Percentiles rank a stretch among this genome's conserved stretches.
Evolutionary conservation across 2,888 invertebrate genomes (phyloP).

Genomic region (Spialia ferax): DNA sequence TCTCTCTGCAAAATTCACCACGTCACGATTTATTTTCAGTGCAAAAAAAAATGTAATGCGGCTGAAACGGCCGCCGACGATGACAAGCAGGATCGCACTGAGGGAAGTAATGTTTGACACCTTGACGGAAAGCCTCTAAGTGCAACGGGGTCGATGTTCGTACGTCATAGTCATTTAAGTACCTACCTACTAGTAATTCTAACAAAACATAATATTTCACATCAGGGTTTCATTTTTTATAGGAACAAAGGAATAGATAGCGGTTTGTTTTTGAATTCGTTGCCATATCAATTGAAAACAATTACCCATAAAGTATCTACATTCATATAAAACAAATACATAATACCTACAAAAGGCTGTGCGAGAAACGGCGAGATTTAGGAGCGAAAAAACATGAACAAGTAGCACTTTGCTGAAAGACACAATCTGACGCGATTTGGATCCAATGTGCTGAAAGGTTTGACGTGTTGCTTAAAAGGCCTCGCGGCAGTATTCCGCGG

Average conservation of each 20-base stretch:
- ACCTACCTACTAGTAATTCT: too few relatives aligned
- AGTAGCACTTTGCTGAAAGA: not conserved
- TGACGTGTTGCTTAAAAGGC: conserved; percentile 34
- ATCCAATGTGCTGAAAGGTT: conserved; percentile 33
- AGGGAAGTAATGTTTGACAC: conserved; percentile 70
- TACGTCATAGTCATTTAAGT: conserved; percentile 41
- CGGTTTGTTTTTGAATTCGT: not conserved
- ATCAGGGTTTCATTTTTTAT: conserved; percentile 30
- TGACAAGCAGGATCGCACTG: conserved; percentile 65
- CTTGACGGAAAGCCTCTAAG: conserved; percentile 70
- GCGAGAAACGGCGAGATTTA: not conserved
- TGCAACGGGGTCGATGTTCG: conserved; percentile 63
- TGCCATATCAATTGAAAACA: not conserved
- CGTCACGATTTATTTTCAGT: conserved; percentile 61
- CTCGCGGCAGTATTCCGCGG: conserved; percentile 21
- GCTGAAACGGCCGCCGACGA: conserved; percentile 60
- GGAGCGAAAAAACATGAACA: not conserved
- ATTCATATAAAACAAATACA: not conserved
- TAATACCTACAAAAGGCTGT: not conserved
- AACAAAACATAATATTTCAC: conserved; percentile 44
- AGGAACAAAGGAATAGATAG: conserved; percentile 2
- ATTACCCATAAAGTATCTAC: not conserved
- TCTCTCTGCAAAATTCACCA: conserved; percentile 56
- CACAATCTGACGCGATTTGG: conserved; percentile 3
- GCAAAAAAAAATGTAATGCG: conserved; percentile 49